Conservation (phyloP, 92 coral and sea anemone genomes). For the Montipora capitata region DNA sequence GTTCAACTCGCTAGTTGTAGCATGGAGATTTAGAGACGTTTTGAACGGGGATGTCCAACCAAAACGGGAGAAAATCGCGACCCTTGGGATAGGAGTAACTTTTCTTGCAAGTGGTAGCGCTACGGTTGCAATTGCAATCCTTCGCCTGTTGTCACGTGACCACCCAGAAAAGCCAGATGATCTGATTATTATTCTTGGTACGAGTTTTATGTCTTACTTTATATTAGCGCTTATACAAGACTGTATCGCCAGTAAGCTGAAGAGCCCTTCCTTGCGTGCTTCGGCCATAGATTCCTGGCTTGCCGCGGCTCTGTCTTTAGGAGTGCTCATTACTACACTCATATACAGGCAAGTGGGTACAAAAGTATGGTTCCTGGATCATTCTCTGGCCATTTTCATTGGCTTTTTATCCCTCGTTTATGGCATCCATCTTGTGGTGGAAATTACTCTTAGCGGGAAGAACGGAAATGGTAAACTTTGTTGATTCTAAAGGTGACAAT, state of each 20-base stretch:
- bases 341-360: slow-evolving; percentile 67
- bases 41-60: slow-evolving; percentile 71
- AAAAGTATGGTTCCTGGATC: slow-evolving; percentile 83
- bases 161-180: slow-evolving; percentile 78
- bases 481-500: not conserved
- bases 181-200: slow-evolving; percentile 71
- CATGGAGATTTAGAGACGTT: slow-evolving; percentile 88
- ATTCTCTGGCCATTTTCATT: slow-evolving; percentile 73
- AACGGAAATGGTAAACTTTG: slow-evolving; percentile 9
- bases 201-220: slow-evolving; percentile 74
- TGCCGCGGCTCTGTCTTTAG: slow-evolving; percentile 84
- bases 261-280: slow-evolving; percentile 81
- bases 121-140: slow-evolving; percentile 68
- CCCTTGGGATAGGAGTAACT: slow-evolving; percentile 77
- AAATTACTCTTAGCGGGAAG: slow-evolving; percentile 15
- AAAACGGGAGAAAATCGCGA: slow-evolving; percentile 80
- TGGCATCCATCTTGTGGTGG: slow-evolving; percentile 66
- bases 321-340: slow-evolving; percentile 76
- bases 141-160: slow-evolving; percentile 64
- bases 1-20: slow-evolving; percentile 80
- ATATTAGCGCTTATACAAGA: slow-evolving; percentile 68
- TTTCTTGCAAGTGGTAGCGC: slow-evolving; percentile 83
- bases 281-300: slow-evolving; percentile 80
- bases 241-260: slow-evolving; percentile 75
- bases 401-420: slow-evolving; percentile 77